These are phyloP conservation scores for Drosophila navojoa DNA, from an alignment of 1,140 invertebrate species.

Conservation along the genomic window DNA sequence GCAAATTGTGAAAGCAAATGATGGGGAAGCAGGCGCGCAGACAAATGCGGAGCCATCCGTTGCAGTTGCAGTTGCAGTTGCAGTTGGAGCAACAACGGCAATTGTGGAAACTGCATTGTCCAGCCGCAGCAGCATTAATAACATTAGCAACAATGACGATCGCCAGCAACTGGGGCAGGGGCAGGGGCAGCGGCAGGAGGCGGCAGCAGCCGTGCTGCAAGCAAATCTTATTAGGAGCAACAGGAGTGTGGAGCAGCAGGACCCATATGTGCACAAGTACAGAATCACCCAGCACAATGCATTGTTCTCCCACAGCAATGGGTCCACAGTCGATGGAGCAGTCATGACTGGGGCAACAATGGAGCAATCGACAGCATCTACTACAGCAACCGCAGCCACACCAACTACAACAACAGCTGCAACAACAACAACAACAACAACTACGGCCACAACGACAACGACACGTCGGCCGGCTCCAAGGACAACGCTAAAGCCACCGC, in stretches of 20 bases:
- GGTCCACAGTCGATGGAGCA: neutral
- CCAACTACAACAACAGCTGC: constrained; percentile 20
- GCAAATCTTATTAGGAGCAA: constrained; percentile 78
- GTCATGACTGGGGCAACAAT: constrained; percentile 1
- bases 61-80: constrained; percentile 17
- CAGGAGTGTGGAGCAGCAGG: constrained; percentile 68
- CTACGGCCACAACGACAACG: constrained; percentile 50
- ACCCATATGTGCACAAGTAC: constrained; percentile 54
- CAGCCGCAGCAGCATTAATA: constrained; percentile 66
- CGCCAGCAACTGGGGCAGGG: constrained; percentile 7
- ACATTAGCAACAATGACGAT: constrained; percentile 70
- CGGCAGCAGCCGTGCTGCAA: constrained; percentile 43
- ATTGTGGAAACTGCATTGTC: constrained; percentile 36
- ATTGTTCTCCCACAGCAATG: constrained; percentile 29
- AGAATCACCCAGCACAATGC: constrained; percentile 62
- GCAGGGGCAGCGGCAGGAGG: constrained; percentile 4
- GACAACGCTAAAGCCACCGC: constrained; percentile 74
- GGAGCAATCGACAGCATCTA: neutral
- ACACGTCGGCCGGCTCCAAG: constrained; percentile 64
- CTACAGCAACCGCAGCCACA: constrained; percentile 6
- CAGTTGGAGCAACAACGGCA: constrained; percentile 7
- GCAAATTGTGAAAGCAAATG: constrained; percentile 62
- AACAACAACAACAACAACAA: constrained; percentile 25
- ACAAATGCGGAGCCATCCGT: constrained; percentile 17
- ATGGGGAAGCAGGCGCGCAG: constrained; percentile 17